Evolutionary conservation across 1,140 invertebrate species (phyloP), one percentile per base, ranked within the genome.

Genomic region (Aphelenchoides besseyi): DNA sequence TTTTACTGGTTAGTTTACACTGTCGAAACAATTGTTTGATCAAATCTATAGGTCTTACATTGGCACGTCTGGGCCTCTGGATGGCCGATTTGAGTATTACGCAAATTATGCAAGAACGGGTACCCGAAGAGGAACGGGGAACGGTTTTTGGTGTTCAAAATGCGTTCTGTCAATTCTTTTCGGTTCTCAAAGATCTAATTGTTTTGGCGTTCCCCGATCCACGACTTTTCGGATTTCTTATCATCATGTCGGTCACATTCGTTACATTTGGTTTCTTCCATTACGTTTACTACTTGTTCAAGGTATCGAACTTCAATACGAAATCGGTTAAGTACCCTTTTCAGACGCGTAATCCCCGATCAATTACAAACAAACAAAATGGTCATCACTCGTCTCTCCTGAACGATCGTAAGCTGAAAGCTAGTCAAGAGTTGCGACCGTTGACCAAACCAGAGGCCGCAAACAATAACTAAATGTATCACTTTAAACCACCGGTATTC

Each of bases 61-160:
- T 74, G 3, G 68, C 63, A 0, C 3, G 64, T 16, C 16, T 76
- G 79, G 86, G 87, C 48, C 74, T 89, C 12, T 89, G 89, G 89
- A 83, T 88, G 52, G 85, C 87, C 2, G 89, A 89, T 80, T 76
- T 89, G n/a, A 84, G 85, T 1, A 86, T 89, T 12, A 88, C 87
- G 28, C 89, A 89, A 77, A 83, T 89, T n/a, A 85, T 89, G 75
- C 87, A 89, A 78, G 87, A 89, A 75, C 79, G 79, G 8, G 86
- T 89, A 3, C 75, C 74, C 12, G 88, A 89, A 72, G 74, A 72
- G 9, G 82, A 88, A 68, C 73, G 89, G 29, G 88, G 88, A 3
- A 82, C 86, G 12, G 85, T 89, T 0, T 87, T 86, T 75, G 89
- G 89, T 2, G 87, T 89, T 28, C 89, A 89, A 75, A 86, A 82